Percentiles rank a stretch among this genome's conserved stretches.
Conservation (phyloP, 2,113 vertebrate genomes). For the Ariopsis seemanni region DNA sequence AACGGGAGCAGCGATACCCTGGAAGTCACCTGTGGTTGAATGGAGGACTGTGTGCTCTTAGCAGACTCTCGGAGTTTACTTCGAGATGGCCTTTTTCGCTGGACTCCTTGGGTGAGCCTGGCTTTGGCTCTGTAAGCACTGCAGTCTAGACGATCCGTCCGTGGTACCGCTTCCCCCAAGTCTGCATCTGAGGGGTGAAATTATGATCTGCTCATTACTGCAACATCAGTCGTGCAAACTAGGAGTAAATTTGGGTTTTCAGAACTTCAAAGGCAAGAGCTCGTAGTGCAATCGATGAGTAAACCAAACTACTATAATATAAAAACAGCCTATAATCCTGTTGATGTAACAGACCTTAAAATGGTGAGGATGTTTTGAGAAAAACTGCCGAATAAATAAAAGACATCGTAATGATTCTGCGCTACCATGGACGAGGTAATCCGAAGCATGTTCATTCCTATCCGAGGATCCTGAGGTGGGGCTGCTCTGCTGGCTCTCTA, state of each 20-base stretch:
- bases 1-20: neutral
- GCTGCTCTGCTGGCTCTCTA: constrained; percentile 49
- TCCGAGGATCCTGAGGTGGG: constrained; percentile 49
- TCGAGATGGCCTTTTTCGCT: constrained; percentile 83
- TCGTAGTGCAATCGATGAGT: neutral
- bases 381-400: neutral
- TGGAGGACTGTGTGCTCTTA: constrained; percentile 57
- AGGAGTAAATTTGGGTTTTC: neutral
- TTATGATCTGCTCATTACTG: neutral
- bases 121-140: constrained; percentile 85
- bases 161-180: constrained; percentile 70
- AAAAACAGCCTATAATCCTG: neutral
- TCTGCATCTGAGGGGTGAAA: constrained; percentile 55
- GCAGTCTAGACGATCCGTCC: constrained; percentile 81
- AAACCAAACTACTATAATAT: neutral
- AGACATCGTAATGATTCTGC: neutral
- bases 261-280: neutral
- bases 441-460: constrained; percentile 47
- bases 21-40: constrained; percentile 55
- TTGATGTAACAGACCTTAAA: neutral
- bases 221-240: neutral
- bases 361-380: neutral
- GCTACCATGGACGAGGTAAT: constrained; percentile 36
- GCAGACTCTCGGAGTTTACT: constrained; percentile 82
- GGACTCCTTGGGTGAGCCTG: constrained; percentile 85